A percentile compares a stretch with the other conserved stretches of the same genome.
Evolutionary conservation across 2,888 invertebrate genomes (phyloP).

Genomic region (Hipparchia semele): DNA sequence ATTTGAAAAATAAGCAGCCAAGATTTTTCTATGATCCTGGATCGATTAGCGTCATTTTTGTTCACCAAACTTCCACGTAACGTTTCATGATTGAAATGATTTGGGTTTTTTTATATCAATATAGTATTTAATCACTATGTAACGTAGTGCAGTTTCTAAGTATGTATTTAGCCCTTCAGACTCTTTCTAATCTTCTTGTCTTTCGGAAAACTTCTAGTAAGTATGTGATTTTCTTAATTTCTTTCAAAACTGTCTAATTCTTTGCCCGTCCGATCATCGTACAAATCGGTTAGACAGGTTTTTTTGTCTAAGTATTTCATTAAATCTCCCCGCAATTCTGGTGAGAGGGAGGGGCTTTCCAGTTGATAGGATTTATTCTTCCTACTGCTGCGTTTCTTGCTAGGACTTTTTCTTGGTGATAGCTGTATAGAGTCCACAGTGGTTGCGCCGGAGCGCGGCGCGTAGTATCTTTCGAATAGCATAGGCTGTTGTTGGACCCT

Average conservation of each 20-base stretch:
- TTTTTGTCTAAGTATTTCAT: constrained; percentile 62
- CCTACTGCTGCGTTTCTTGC: constrained; percentile 55
- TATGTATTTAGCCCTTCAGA: not conserved
- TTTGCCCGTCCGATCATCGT: constrained; percentile 56
- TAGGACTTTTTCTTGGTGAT: constrained; percentile 63
- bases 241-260: constrained; percentile 54
- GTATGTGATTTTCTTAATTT: constrained; percentile 36
- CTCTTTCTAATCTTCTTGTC: not conserved
- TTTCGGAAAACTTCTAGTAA: not conserved
- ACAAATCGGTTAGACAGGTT: constrained; percentile 43
- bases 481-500: constrained; percentile 88
- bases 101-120: too few relatives aligned
- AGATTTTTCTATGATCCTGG: too few relatives aligned
- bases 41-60: too few relatives aligned
- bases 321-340: constrained; percentile 62
- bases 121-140: too few relatives aligned
- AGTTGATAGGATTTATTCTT: constrained; percentile 53
- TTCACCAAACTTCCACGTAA: too few relatives aligned
- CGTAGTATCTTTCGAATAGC: constrained; percentile 87
- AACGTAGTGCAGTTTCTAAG: too few relatives aligned
- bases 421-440: constrained; percentile 61
- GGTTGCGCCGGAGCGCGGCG: constrained; percentile 72
- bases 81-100: too few relatives aligned
- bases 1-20: too few relatives aligned
- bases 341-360: constrained; percentile 60